These are phyloP conservation scores for Lycophotia porphyrea DNA, from an alignment of 2,888 invertebrate genomes.

Conservation along the genomic window DNA sequence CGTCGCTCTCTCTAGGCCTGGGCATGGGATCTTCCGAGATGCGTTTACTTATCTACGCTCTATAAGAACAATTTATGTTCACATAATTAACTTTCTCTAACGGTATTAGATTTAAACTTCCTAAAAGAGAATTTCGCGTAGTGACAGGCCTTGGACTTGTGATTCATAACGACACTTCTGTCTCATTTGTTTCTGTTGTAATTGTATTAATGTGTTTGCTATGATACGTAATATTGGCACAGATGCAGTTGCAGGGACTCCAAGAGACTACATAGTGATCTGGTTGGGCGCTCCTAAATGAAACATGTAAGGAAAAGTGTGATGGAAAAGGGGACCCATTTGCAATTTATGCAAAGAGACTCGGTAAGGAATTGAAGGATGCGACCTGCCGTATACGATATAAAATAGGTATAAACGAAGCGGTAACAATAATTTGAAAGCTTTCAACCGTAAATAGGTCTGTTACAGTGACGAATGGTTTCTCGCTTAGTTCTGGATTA, in stretches of 20 bases:
- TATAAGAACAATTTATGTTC: background rate
- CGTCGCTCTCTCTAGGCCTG: background rate
- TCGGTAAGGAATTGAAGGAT: conserved; percentile 4
- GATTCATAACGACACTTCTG: background rate
- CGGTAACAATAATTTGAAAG: conserved; percentile 48
- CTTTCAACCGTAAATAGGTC: conserved; percentile 17
- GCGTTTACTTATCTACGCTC: background rate
- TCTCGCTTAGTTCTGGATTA: background rate
- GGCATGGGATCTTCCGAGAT: background rate
- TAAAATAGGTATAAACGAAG: background rate
- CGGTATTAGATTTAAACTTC: background rate
- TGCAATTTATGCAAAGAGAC: conserved; percentile 27
- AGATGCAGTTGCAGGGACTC: background rate
- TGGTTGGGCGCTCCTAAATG: background rate
- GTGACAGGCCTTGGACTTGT: background rate
- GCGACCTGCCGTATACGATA: background rate
- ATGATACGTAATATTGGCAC: background rate
- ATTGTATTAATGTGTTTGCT: background rate
- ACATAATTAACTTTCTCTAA: background rate
- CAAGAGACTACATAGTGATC: background rate
- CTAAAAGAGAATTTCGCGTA: background rate
- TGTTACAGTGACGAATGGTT: conserved; percentile 30
- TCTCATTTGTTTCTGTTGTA: background rate
- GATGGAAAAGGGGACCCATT: background rate
- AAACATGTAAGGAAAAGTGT: background rate